A percentile compares a stretch with the other conserved stretches of the same genome.
These are phyloP conservation scores for Cheirogaleus major DNA, from an alignment of 2,797 vertebrate genomes.

Conservation along the genomic window DNA sequence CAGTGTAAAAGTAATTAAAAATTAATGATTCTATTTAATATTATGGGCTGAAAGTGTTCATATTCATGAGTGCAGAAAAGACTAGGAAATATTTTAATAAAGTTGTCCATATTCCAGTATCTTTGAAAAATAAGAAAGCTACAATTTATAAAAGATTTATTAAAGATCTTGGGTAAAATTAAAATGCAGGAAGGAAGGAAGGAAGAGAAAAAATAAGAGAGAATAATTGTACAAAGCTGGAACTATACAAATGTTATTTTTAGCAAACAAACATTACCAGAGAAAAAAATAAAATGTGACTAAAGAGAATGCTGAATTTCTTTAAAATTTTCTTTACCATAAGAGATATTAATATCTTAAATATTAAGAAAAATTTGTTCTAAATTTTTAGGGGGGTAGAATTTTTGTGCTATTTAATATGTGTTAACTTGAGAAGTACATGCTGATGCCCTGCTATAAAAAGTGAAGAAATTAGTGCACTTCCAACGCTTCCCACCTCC, in stretches of 20 bases:
- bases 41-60: background rate
- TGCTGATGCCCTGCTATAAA: background rate
- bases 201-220: background rate
- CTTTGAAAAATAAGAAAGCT: background rate
- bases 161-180: constrained; percentile 1
- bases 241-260: background rate
- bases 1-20: constrained; percentile 47
- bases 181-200: background rate
- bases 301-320: background rate
- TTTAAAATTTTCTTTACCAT: background rate
- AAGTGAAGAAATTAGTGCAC: background rate
- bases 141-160: background rate
- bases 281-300: background rate
- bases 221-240: background rate
- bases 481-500: background rate
- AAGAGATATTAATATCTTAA: constrained; percentile 11
- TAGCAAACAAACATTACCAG: background rate
- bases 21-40: constrained; percentile 9
- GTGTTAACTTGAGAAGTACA: background rate
- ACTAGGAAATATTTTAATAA: constrained; percentile 10
- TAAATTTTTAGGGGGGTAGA: background rate
- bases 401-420: background rate
- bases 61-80: background rate
- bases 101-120: background rate
- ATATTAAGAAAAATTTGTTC: background rate